Evolutionary conservation across 1,140 invertebrate species (phyloP).

Genomic region (Bilobella aurantiaca): DNA sequence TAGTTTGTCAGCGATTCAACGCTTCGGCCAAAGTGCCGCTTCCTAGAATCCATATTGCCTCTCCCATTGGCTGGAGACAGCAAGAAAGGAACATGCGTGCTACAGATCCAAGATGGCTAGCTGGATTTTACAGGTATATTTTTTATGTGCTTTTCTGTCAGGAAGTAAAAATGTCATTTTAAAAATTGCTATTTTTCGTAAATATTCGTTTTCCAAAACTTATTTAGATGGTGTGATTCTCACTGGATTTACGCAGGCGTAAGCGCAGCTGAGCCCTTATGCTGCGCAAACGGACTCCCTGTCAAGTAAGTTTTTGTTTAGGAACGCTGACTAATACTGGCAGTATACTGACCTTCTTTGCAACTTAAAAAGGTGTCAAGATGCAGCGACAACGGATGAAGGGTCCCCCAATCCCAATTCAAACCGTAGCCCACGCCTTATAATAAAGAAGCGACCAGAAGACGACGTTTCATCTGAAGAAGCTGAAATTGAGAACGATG

Average conservation of each 20-base stretch:
- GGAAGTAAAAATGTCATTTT: no score
- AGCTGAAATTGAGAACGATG: slow-evolving; percentile 13
- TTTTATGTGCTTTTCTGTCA: no score
- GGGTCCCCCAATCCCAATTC: background rate
- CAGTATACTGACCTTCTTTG: background rate
- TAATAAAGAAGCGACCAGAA: slow-evolving; percentile 30
- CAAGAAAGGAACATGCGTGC: background rate
- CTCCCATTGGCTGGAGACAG: background rate
- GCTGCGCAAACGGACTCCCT: slow-evolving; percentile 22
- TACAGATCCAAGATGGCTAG: slow-evolving; percentile 28
- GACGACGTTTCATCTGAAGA: slow-evolving; percentile 28
- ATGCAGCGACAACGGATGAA: background rate
- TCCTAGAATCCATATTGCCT: slow-evolving; percentile 12
- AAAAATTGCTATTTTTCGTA: no score
- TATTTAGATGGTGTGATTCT: slow-evolving; percentile 32
- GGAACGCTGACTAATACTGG: background rate
- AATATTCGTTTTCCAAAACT: no score
- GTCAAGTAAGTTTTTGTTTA: background rate
- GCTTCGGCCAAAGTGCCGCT: slow-evolving; percentile 29
- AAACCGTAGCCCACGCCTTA: slow-evolving; percentile 27
- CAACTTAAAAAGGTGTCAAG: no score
- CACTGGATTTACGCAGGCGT: slow-evolving; percentile 35
- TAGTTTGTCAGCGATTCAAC: slow-evolving; percentile 33
- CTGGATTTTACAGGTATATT: slow-evolving; percentile 25
- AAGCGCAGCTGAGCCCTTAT: slow-evolving; percentile 29